Base-by-base conservation (phyloP, 2,888 invertebrate genomes). In the Daptonema setosum region DNA sequence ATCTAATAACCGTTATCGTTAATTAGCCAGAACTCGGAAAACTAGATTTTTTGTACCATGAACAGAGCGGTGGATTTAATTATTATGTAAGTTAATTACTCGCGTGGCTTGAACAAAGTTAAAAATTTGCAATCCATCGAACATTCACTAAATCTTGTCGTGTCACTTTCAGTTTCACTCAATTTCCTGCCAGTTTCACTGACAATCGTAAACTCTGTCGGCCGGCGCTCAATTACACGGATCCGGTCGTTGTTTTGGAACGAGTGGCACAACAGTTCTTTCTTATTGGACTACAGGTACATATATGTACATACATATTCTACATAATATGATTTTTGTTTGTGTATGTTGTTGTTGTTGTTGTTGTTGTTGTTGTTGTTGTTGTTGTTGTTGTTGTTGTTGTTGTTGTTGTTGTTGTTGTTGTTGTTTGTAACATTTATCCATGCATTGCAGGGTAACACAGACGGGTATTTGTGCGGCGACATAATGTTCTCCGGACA, bases 251-350 rank as follows among this genome's bases (percentile, higher is more conserved):
- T 20, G 57, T 62, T 2, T 64, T 64, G 35, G 45, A 52, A 17
- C 58, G 66, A 1, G 55, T 65, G 1, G 54, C 64, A 24, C 65
- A 64, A 54, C 68, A 69, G 60, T 64, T 63, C n/a, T 59, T 66
- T 26, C 61, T 63, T 22, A 57, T 68, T 48, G 68, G 68, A n/a
- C 64, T 69, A 52, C 67, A 67, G 62, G 28, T 35, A 25, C 14
- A 47, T 17, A 54, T 45, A 25, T 24, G n/a, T 55, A n/a, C n/a
- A n/a, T n/a, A n/a, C n/a, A n/a, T n/a, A n/a, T n/a, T n/a, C n/a
- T n/a, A n/a, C n/a, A n/a, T n/a, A n/a, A n/a, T n/a, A n/a, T n/a
- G n/a, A n/a, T n/a, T n/a, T n/a, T n/a, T n/a, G n/a, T n/a, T n/a
- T n/a, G n/a, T n/a, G n/a, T n/a, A n/a, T n/a, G n/a, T n/a, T n/a